phyloP scores from a whole-genome alignment of 2,797 vertebrate species.

The Hemitrygon akajei region DNA sequence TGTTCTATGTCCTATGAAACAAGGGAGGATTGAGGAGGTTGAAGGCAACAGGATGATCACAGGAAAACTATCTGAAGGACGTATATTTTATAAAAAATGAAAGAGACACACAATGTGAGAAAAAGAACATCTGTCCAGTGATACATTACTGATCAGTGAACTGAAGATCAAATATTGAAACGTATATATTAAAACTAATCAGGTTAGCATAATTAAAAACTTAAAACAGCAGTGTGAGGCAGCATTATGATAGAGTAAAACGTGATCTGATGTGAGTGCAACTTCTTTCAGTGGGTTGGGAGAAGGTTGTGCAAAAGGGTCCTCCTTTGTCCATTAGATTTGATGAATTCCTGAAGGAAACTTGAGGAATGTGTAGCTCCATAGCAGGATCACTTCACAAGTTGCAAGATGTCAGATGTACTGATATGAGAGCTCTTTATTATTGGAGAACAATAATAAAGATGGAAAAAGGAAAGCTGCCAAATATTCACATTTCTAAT shows the following conservation, averaged over 20 bases:
- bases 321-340: background rate
- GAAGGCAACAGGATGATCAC: background rate
- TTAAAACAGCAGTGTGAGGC: background rate
- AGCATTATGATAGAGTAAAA: background rate
- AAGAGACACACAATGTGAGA: background rate
- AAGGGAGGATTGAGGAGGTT: background rate
- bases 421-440: background rate
- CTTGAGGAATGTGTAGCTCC: background rate
- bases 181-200: background rate
- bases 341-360: background rate
- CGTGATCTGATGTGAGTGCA: background rate
- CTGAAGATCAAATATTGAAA: conserved; percentile 4
- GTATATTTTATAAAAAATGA: background rate
- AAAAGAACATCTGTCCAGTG: background rate
- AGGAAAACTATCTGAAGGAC: background rate
- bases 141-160: conserved; percentile 13
- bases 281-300: background rate
- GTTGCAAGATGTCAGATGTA: too few relatives aligned
- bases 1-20: too few relatives aligned
- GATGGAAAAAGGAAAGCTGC: background rate
- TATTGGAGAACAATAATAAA: background rate
- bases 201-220: conserved; percentile 7
- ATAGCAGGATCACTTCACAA: background rate
- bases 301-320: background rate
- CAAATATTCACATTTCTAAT: too few relatives aligned